Evolutionary conservation across 2,888 invertebrate species (phyloP), one percentile per base, ranked within the genome.

Genomic region (Odontocerum albicorne): DNA sequence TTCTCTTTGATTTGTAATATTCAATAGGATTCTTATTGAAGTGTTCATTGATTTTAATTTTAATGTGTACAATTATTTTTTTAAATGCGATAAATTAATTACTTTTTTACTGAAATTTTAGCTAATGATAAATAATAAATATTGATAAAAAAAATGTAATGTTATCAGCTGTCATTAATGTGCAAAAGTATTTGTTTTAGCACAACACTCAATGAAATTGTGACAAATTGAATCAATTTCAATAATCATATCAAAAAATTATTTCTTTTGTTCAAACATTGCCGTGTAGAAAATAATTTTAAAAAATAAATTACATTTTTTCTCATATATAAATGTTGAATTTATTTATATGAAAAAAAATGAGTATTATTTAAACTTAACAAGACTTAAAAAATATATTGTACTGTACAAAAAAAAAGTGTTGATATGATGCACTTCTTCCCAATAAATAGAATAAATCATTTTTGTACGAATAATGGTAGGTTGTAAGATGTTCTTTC

Each of bases 361-460:
- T 46, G 35, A 35, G 32, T 35, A 35, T 46, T 32, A 35, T 33
- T 46, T 44, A 10, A 44, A 44, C 44, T 44, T 44, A 46, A 46
- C 39, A 49, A 45, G 54, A 54, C 47, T 54, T 54, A 43, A 54
- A 31, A 43, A 43, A 40, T 46, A 44, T 27, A 39, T 17, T 16
- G 21, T 43, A 40, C 47, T 54, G 54, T 54, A 54, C 54, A 54
- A 49, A 54, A 32, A 19, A 53, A 53, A 32, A 10, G 21, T 16
- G 40, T 46, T 43, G 17, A 53, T 27, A 42, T 19, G 43, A 49
- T 47, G 53, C 47, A 53, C 40, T 42, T 21, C 40, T 49, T 43
- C 49, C 43, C 43, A 42, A 50, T 33, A 50, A 49, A 43, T 47
- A 54, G 20, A 31, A 40, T 47, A 19, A 53, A 53, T 21, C 53